Percentiles rank a stretch among this genome's conserved stretches.
phyloP scores from a whole-genome alignment of 2,888 invertebrate species.

The Lasioglossum calceatum region DNA sequence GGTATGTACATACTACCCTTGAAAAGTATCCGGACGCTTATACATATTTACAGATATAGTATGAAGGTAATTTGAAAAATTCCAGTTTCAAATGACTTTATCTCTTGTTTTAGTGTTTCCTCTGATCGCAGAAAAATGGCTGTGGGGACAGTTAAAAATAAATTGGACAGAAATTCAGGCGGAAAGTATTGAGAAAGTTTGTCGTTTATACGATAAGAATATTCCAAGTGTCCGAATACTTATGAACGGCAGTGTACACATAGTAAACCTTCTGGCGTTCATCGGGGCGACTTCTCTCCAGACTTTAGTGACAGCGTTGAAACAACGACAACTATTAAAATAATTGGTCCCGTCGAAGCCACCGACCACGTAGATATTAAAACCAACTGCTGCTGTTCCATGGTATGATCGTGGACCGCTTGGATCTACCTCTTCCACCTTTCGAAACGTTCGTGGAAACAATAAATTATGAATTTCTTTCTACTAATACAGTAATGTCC shows the following conservation, averaged over 20 bases:
- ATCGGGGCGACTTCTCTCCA: constrained; percentile 95
- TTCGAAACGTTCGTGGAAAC: not conserved
- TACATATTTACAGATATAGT: not conserved
- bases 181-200: not conserved
- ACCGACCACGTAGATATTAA: constrained; percentile 94
- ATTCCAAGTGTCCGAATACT: not conserved
- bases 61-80: not conserved
- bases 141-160: not conserved
- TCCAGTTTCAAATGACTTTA: not conserved
- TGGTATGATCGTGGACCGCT: constrained; percentile 96
- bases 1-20: not conserved
- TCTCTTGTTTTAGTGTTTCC: not conserved
- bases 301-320: constrained; percentile 92
- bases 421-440: constrained; percentile 92
- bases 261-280: constrained; percentile 89
- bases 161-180: not conserved
- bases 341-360: constrained; percentile 97
- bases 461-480: not conserved
- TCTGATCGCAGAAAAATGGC: not conserved
- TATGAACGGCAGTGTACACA: not conserved
- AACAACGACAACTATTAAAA: constrained; percentile 94
- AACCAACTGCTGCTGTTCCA: constrained; percentile 95
- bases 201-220: not conserved
- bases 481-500: too few relatives aligned
- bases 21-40: constrained; percentile 1